phyloP scores from a whole-genome alignment of 2,113 vertebrate species.

The Dicaeum eximium region DNA sequence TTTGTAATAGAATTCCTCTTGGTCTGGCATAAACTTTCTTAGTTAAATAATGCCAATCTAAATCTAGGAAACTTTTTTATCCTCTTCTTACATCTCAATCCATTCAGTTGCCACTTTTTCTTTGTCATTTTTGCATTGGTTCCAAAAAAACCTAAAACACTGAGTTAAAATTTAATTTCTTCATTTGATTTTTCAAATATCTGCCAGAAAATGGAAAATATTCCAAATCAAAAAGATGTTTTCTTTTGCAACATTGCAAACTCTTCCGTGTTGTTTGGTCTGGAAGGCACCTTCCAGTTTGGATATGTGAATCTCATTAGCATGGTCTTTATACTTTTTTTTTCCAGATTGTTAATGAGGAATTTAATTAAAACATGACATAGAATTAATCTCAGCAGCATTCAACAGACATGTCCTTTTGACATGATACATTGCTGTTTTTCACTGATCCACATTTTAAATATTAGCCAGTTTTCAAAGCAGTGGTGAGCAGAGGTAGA shows the following conservation, averaged over 20 bases:
- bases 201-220: not conserved
- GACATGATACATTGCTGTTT: not conserved
- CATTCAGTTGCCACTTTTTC: accelerated
- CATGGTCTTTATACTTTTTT: not conserved
- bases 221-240: not conserved
- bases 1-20: not conserved
- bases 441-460: not conserved
- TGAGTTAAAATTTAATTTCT: not conserved
- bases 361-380: conserved; percentile 31
- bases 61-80: not conserved
- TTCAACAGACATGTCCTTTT: not conserved
- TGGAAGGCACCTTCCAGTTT: not conserved
- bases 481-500: not conserved
- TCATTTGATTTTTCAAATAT: not conserved
- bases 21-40: not conserved
- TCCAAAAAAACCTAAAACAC: accelerated
- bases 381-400: not conserved
- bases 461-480: not conserved
- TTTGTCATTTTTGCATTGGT: not conserved
- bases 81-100: not conserved
- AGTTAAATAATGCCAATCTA: not conserved
- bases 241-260: not conserved
- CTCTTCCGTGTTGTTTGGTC: not conserved
- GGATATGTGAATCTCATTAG: not conserved
- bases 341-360: not conserved